phyloP scores from a whole-genome alignment of 2,797 vertebrate species.

The Chloroceryle inda region DNA sequence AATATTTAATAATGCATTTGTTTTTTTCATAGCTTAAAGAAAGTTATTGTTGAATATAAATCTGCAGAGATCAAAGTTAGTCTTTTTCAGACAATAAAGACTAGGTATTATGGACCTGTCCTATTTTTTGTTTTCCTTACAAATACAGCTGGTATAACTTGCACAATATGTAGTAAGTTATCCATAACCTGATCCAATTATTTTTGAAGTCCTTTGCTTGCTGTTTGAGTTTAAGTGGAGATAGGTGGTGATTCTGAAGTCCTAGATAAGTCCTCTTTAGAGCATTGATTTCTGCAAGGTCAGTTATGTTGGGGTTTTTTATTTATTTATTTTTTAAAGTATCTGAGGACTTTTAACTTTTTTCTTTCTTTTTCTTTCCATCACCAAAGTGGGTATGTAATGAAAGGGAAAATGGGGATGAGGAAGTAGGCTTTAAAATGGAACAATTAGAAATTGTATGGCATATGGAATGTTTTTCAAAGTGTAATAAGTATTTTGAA shows the following conservation, averaged over 20 bases:
- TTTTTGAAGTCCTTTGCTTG: not conserved
- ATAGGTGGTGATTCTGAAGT: not conserved
- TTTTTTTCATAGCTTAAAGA: slow-evolving; percentile 11
- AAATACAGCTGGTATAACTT: not conserved
- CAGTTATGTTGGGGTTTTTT: not conserved
- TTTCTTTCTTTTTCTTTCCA: not conserved
- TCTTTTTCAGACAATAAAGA: not conserved
- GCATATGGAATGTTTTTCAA: slow-evolving; percentile 1
- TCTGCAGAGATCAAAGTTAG: not conserved
- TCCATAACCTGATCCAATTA: not conserved
- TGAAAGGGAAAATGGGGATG: not conserved
- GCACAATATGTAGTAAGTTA: not conserved
- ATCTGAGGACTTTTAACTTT: not conserved
- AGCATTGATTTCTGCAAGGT: not conserved
- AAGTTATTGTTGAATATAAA: slow-evolving; percentile 19
- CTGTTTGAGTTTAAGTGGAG: not conserved
- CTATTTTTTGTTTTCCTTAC: not conserved
- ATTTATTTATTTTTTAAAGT: not conserved
- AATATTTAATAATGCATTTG: slow-evolving; percentile 47
- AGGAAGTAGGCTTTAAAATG: not conserved
- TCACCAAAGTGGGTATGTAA: not conserved
- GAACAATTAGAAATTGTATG: not conserved
- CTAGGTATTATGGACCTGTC: not conserved
- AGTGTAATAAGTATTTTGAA: slow-evolving; percentile 13
- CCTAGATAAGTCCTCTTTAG: not conserved